phyloP scores from a whole-genome alignment of 2,797 vertebrate genomes.

The Poecilia wingei region DNA sequence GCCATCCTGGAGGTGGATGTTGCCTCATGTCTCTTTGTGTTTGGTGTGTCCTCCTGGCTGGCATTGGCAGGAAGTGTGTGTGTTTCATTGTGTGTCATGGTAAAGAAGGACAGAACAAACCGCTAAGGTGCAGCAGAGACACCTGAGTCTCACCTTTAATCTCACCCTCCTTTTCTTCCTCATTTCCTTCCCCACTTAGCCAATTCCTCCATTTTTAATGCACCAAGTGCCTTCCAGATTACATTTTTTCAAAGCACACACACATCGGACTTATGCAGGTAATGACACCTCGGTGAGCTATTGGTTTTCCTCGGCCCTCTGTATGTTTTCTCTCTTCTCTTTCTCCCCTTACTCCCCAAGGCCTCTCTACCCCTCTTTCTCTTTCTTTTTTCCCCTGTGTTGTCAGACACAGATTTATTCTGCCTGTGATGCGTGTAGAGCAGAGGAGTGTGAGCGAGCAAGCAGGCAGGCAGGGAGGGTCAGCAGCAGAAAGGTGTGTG shows the following conservation, averaged over 20 bases:
- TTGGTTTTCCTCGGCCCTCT: constrained; percentile 77
- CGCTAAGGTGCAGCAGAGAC: constrained; percentile 41
- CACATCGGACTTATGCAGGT: constrained; percentile 73
- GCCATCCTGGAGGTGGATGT: constrained; percentile 81
- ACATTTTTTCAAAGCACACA: constrained; percentile 37
- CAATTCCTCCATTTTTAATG: constrained; percentile 66
- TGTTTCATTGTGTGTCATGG: constrained; percentile 37
- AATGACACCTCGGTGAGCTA: constrained; percentile 83
- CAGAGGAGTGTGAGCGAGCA: constrained; percentile 72
- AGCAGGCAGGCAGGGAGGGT: constrained; percentile 46
- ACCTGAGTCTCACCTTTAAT: constrained; percentile 66
- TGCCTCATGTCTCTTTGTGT: constrained; percentile 83
- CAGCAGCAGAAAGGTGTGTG: constrained; percentile 29
- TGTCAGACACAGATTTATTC: constrained; percentile 97
- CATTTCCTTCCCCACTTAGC: constrained; percentile 38
- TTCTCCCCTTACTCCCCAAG: constrained; percentile 61
- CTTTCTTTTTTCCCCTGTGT: constrained; percentile 55
- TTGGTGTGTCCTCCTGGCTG: constrained; percentile 71
- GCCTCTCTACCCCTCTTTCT: constrained; percentile 35
- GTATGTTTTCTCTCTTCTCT: constrained; percentile 60
- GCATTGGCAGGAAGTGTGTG: constrained; percentile 10
- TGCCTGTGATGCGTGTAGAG: constrained; percentile 85
- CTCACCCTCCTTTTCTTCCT: constrained; percentile 31
- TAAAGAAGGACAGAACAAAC: constrained; percentile 65
- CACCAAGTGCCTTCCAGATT: constrained; percentile 38